Percentiles rank a stretch among this genome's conserved stretches.
Conservation (phyloP, 2,888 invertebrate genomes). For the Sesamia inferens region DNA sequence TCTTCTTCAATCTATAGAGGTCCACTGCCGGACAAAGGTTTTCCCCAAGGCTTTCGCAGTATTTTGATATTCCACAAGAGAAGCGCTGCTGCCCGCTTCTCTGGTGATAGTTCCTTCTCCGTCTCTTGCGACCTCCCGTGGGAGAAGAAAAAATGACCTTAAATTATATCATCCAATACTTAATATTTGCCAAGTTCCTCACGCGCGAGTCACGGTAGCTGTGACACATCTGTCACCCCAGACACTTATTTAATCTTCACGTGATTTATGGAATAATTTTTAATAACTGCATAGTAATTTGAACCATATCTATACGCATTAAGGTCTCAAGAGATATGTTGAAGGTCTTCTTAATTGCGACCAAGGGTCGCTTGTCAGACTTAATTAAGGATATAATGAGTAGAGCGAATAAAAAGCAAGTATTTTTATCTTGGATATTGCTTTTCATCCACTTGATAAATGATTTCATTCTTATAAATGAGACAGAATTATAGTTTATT, state of each 20-base stretch:
- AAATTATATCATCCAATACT: neutral
- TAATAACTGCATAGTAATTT: neutral
- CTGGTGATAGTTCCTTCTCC: too few relatives aligned
- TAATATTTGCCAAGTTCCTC: slow-evolving; percentile 25
- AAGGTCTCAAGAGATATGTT: slow-evolving; percentile 3
- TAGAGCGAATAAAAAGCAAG: neutral
- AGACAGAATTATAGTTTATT: neutral
- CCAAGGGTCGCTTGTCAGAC: neutral
- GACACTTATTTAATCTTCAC: slow-evolving; percentile 12
- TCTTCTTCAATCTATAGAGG: too few relatives aligned
- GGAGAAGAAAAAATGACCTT: slow-evolving; percentile 1
- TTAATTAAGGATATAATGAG: neutral
- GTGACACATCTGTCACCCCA: slow-evolving; percentile 13
- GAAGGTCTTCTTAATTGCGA: neutral
- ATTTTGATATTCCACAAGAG: too few relatives aligned
- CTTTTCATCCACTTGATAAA: neutral
- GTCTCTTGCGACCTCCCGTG: too few relatives aligned
- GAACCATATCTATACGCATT: neutral
- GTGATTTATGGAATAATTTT: slow-evolving; percentile 21
- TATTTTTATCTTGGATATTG: neutral
- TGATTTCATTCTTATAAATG: neutral
- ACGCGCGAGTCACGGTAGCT: neutral
- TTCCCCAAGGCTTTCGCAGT: too few relatives aligned
- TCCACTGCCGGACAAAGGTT: too few relatives aligned
- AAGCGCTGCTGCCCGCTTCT: too few relatives aligned